Evolutionary conservation across 2,888 invertebrate species (phyloP).

Genomic region (Steinernema carpocapsae): DNA sequence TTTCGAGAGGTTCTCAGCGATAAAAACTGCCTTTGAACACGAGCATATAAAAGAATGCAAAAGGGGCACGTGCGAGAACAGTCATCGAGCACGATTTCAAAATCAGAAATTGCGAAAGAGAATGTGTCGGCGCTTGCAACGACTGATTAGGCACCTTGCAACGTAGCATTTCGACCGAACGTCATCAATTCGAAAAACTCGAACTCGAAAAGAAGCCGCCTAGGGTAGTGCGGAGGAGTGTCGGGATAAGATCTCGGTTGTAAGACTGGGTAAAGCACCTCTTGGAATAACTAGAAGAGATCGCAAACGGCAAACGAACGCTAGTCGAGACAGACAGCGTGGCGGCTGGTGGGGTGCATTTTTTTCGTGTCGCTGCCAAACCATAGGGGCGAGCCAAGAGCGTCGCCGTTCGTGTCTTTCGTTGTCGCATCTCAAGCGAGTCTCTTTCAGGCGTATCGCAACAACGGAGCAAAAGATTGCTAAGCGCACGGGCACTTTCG

Average conservation of each 20-base stretch:
- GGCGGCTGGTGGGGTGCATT: slow-evolving; percentile 34
- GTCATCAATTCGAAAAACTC: no score
- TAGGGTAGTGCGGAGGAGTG: background rate
- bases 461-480: slow-evolving; percentile 1
- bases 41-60: background rate
- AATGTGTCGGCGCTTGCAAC: no score
- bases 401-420: slow-evolving; percentile 28
- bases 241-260: slow-evolving; percentile 15
- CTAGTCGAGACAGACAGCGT: slow-evolving; percentile 29
- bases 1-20: background rate
- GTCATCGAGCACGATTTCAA: background rate
- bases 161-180: no score
- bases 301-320: slow-evolving; percentile 33
- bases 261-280: slow-evolving; percentile 18
- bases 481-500: no score
- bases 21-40: background rate
- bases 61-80: background rate
- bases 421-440: slow-evolving; percentile 28
- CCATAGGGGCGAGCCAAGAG: slow-evolving; percentile 35
- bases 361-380: slow-evolving; percentile 35
- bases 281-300: slow-evolving; percentile 28
- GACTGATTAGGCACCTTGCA: no score
- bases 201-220: slow-evolving; percentile 2
- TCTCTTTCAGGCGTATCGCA: slow-evolving; percentile 6
- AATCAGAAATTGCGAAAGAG: no score